Evolutionary conservation across 1,140 invertebrate species (phyloP), one percentile per base, ranked within the genome.

Genomic region (Eumeta japonica): DNA sequence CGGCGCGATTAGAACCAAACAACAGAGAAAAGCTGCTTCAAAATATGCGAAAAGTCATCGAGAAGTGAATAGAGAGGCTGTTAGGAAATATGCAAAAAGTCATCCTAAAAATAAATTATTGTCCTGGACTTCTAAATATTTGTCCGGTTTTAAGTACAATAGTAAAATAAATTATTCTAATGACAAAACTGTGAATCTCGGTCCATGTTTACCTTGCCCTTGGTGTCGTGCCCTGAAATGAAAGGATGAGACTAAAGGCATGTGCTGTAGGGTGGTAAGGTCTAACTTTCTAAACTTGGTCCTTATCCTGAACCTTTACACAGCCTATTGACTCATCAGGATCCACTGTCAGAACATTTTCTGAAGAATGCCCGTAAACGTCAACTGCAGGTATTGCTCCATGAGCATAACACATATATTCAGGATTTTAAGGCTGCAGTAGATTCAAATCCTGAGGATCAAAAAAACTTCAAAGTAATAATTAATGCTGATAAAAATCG

Each of bases 401-500:
- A 51, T 36, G 45, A 9, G 4, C 16, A 47, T 13, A 50, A 52
- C 13, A 20, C 36, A 16, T 47, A 52, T 14, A n/a, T n/a, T n/a
- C n/a, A n/a, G n/a, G n/a, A n/a, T n/a, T n/a, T n/a, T n/a, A n/a
- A n/a, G n/a, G n/a, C 43, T 50, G 52, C 43, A 12, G 50, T 49
- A 37, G 50, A 50, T 48, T 47, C 39, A 52, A 35, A 55, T 32
- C 17, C 16, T 50, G 28, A 45, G 50, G 50, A 35, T 20, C 19
- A 50, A 50, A 4, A 41, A 51, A 34, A 48, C 45, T 43, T 44
- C 55, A 41, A 53, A 58, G 28, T 34, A 35, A 43, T 65, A 28
- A 63, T 68, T 51, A 12, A 51, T 19, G 48, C 54, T 11, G 60
- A 70, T 28, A 50, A 43, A 43, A 43, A 35, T 66, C 61, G 12